Evolutionary conservation across 2,113 vertebrate species (phyloP).

Genomic region (Dunckerocampus dactyliophorus): DNA sequence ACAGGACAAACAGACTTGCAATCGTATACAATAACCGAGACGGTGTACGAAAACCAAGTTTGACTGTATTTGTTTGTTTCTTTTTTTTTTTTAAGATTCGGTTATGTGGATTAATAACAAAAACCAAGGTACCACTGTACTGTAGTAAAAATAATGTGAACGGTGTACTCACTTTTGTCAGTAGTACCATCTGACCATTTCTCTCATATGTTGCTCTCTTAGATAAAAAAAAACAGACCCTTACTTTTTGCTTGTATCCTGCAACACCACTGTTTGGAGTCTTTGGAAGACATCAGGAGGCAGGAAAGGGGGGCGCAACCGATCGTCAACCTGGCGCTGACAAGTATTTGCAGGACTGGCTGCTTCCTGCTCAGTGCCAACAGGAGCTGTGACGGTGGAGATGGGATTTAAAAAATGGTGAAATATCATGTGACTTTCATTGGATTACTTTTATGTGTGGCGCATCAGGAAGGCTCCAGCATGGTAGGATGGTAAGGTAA

Average conservation of each 20-base stretch:
- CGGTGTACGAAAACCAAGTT: too few relatives aligned
- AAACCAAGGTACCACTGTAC: too few relatives aligned
- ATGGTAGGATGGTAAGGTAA: not conserved
- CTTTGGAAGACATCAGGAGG: conserved; percentile 90
- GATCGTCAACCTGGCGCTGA: conserved; percentile 76
- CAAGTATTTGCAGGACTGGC: conserved; percentile 29
- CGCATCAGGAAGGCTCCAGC: not conserved
- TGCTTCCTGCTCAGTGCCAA: not conserved
- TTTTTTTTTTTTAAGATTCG: too few relatives aligned
- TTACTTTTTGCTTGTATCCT: conserved; percentile 75
- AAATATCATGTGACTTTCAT: conserved; percentile 1
- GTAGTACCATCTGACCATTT: conserved; percentile 1
- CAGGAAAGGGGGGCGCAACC: conserved; percentile 75
- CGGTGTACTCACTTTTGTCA: not conserved
- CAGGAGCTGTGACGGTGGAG: conserved; percentile 12
- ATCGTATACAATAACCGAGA: too few relatives aligned
- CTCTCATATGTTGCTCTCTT: not conserved
- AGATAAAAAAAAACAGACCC: conserved; percentile 7
- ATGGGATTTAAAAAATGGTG: not conserved
- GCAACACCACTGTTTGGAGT: conserved; percentile 75
- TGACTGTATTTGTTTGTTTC: too few relatives aligned
- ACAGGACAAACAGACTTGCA: too few relatives aligned
- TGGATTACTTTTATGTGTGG: conserved; percentile 10
- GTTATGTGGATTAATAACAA: too few relatives aligned
- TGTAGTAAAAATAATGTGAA: too few relatives aligned